Evolutionary conservation across 2,797 vertebrate species (phyloP).

Genomic region (Anguilla megastoma): DNA sequence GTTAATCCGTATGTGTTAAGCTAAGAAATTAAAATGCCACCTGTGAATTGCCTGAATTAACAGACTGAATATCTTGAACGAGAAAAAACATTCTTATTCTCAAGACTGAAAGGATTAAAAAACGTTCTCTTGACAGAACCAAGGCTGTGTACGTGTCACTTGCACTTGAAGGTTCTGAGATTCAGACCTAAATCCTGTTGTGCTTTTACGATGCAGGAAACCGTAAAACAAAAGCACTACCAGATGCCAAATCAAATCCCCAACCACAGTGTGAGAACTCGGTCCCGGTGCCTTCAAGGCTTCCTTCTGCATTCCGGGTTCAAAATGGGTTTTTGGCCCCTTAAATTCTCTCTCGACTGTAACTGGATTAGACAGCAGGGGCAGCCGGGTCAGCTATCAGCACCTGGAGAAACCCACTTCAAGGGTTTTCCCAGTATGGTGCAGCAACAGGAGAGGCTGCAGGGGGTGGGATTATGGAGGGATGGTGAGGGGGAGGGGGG

Average conservation of each 20-base stretch:
- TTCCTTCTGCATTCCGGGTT: slow-evolving; percentile 32
- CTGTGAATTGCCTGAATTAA: not conserved
- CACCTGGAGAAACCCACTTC: slow-evolving; percentile 40
- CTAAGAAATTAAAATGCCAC: not conserved
- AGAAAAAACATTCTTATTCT: not conserved
- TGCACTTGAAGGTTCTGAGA: not conserved
- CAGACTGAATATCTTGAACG: not conserved
- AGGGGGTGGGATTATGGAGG: slow-evolving; percentile 25
- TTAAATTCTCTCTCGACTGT: slow-evolving; percentile 40
- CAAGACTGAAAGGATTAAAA: not conserved
- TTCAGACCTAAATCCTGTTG: slow-evolving; percentile 59
- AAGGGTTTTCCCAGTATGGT: slow-evolving; percentile 32
- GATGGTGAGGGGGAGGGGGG: slow-evolving; percentile 2
- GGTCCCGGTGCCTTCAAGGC: slow-evolving; percentile 44
- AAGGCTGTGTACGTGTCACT: not conserved
- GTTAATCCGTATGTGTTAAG: not conserved
- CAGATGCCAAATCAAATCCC: slow-evolving; percentile 65
- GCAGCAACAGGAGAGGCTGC: not conserved
- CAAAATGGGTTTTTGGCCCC: slow-evolving; percentile 43
- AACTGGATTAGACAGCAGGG: slow-evolving; percentile 45
- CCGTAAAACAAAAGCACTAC: slow-evolving; percentile 73
- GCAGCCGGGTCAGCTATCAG: slow-evolving; percentile 28
- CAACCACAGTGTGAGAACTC: slow-evolving; percentile 24
- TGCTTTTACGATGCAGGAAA: slow-evolving; percentile 65
- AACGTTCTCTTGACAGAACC: not conserved